Evolutionary conservation across 2,797 vertebrate genomes (phyloP).

Genomic region (Buceros bicornis): DNA sequence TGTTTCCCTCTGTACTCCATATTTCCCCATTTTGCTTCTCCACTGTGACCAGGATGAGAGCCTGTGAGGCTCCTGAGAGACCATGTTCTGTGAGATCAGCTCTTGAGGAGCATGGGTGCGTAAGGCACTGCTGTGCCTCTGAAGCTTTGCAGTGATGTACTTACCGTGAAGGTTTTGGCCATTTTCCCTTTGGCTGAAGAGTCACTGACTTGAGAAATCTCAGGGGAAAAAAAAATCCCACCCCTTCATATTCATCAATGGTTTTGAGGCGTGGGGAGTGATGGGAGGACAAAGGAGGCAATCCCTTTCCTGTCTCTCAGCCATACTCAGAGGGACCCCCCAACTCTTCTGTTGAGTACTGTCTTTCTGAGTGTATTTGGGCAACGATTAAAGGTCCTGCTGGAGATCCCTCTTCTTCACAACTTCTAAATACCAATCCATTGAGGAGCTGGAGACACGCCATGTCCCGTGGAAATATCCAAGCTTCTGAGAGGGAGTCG

Average conservation of each 20-base stretch:
- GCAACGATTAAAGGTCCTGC: not conserved
- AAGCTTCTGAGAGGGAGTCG: not conserved
- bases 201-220: not conserved
- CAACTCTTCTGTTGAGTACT: not conserved
- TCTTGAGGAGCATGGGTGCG: accelerated
- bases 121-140: accelerated
- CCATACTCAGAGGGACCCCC: not conserved
- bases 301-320: not conserved
- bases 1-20: accelerated
- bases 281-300: not conserved
- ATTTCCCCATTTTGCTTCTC: not conserved
- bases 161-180: not conserved
- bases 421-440: not conserved
- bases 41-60: not conserved
- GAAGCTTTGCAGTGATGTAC: not conserved
- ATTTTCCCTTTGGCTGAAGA: not conserved
- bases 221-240: not conserved
- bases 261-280: accelerated
- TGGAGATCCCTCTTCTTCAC: not conserved
- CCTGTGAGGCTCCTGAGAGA: not conserved
- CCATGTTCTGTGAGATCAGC: accelerated
- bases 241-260: not conserved
- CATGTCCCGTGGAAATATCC: not conserved
- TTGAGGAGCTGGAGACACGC: not conserved
- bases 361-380: not conserved